Conservation (phyloP, 1,140 invertebrate genomes). For the Drosophila ironensis region DNA sequence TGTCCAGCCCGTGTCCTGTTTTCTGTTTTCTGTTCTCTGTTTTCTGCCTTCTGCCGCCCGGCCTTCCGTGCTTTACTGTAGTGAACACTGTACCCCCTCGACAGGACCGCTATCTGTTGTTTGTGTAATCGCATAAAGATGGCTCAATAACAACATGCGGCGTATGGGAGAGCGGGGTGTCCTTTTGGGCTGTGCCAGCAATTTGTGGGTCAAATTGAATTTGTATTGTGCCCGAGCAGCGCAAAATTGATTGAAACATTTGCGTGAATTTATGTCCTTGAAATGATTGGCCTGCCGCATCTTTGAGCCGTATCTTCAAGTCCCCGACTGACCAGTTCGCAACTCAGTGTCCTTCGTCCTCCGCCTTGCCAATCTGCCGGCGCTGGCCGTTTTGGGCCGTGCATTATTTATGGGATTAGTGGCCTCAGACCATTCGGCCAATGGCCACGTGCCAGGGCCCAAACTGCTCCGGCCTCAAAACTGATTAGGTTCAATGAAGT, state of each 20-base stretch:
- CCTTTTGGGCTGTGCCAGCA: conserved; percentile 62
- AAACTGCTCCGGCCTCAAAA: conserved; percentile 63
- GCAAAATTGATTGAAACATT: conserved; percentile 79
- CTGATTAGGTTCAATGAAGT: conserved; percentile 77
- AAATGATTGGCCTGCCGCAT: conserved; percentile 72
- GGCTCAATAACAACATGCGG: conserved; percentile 70
- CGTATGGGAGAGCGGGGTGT: not conserved
- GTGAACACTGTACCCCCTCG: conserved; percentile 15
- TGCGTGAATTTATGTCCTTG: conserved; percentile 79
- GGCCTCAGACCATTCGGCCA: conserved; percentile 48
- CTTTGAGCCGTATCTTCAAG: conserved; percentile 31
- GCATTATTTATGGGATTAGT: conserved; percentile 78
- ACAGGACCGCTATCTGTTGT: conserved; percentile 35
- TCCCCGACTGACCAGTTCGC: not conserved
- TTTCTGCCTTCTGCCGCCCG: not conserved
- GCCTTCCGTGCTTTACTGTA: conserved; percentile 20
- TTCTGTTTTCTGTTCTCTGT: too few species aligned
- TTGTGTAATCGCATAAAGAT: conserved; percentile 76
- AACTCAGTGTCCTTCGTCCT: conserved; percentile 4
- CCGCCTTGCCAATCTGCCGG: conserved; percentile 23
- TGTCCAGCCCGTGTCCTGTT: conserved; percentile 21
- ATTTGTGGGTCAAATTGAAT: conserved; percentile 80
- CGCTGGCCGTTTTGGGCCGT: conserved; percentile 18
- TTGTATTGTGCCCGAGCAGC: conserved; percentile 70
- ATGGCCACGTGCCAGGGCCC: conserved; percentile 56